phyloP scores from a whole-genome alignment of 2,113 vertebrate species.

The Pavo muticus region DNA sequence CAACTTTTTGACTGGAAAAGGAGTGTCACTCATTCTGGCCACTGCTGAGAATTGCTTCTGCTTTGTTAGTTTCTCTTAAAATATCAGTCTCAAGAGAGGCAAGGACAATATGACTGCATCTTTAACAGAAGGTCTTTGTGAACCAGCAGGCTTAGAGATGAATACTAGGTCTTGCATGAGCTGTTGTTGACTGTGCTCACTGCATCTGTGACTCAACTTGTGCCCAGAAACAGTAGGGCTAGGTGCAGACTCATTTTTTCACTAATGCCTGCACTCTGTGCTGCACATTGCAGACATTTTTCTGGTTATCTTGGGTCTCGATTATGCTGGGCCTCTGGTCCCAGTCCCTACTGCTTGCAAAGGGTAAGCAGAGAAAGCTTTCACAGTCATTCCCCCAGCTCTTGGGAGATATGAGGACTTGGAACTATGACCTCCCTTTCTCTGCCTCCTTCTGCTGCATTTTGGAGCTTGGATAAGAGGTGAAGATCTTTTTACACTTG shows the following conservation, averaged over 20 bases:
- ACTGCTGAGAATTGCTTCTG: background rate
- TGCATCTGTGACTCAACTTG: background rate
- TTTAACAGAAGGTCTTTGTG: background rate
- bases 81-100: background rate
- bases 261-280: background rate
- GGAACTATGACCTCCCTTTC: background rate
- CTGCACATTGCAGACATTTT: background rate
- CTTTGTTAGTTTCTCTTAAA: background rate
- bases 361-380: background rate
- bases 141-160: background rate
- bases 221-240: background rate
- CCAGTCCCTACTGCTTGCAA: background rate
- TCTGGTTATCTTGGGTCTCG: background rate
- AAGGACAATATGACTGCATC: background rate
- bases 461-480: background rate
- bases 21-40: background rate
- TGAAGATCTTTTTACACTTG: background rate
- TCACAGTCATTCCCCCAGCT: background rate
- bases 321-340: background rate
- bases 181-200: background rate
- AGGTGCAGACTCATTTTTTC: background rate
- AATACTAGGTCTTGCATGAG: background rate
- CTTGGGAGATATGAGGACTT: background rate
- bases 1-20: background rate
- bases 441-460: background rate